Percentiles rank a stretch among this genome's conserved stretches.
phyloP scores from a whole-genome alignment of 2,113 vertebrate species.

The Micronycteris hirsuta region DNA sequence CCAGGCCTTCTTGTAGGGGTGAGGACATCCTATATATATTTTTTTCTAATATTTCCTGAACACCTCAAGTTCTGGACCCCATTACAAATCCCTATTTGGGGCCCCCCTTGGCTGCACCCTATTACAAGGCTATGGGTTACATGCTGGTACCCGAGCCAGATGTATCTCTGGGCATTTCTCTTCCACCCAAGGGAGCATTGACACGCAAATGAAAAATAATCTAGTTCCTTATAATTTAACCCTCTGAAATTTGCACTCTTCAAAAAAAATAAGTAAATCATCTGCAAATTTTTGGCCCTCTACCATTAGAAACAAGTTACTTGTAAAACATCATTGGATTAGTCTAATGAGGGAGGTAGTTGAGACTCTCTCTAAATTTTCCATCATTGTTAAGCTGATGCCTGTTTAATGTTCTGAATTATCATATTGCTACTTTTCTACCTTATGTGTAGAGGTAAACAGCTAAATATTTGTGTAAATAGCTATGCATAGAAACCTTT shows the following conservation, averaged over 20 bases:
- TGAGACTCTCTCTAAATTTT: background rate
- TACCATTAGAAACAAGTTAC: conserved; percentile 15
- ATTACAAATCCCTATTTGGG: no score
- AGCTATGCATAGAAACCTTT: conserved; percentile 17
- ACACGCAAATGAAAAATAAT: conserved; percentile 23
- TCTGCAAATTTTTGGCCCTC: conserved; percentile 9
- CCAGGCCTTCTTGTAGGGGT: no score
- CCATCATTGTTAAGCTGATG: background rate
- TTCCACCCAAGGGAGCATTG: background rate
- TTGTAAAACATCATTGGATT: background rate
- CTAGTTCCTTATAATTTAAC: conserved; percentile 42
- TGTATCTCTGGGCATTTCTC: background rate
- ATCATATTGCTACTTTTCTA: background rate
- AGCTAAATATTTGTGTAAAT: conserved; percentile 4
- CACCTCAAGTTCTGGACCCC: no score
- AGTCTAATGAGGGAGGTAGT: background rate
- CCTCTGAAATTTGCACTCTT: background rate
- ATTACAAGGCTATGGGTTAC: no score
- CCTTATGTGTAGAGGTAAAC: background rate
- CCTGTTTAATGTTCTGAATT: background rate
- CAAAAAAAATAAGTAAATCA: background rate
- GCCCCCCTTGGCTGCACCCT: no score
- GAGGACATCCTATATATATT: no score
- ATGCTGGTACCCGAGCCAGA: background rate
- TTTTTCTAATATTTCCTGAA: no score